phyloP scores from a whole-genome alignment of 1,140 invertebrate species.

The Drosophila lacertosa region DNA sequence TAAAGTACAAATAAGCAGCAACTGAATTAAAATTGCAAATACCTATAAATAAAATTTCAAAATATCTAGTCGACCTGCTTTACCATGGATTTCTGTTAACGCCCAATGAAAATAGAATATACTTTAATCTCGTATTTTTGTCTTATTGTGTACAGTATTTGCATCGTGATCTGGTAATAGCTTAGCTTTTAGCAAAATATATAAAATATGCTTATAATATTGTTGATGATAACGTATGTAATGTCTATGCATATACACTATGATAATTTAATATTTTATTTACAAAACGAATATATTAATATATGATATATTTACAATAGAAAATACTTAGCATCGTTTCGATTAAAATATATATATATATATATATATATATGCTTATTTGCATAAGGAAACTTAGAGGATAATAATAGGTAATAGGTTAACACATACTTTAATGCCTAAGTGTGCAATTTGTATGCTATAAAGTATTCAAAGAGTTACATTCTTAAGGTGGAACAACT shows the following conservation, averaged over 20 bases:
- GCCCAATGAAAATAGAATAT: not conserved
- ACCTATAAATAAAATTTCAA: not conserved
- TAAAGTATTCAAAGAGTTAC: not conserved
- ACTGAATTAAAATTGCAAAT: not conserved
- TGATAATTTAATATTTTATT: not conserved
- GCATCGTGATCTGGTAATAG: slow-evolving; percentile 35
- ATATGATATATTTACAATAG: slow-evolving; percentile 51
- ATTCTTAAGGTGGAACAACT: not conserved
- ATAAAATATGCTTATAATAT: slow-evolving; percentile 19
- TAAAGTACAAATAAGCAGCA: not conserved
- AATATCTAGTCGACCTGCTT: not conserved
- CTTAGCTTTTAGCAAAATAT: slow-evolving; percentile 64
- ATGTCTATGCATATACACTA: slow-evolving; percentile 16
- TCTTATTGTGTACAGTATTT: slow-evolving; percentile 53
- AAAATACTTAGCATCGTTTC: slow-evolving; percentile 59
- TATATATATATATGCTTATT: slow-evolving; percentile 11
- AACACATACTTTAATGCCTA: not conserved
- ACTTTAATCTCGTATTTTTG: slow-evolving; percentile 26
- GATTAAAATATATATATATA: slow-evolving; percentile 28
- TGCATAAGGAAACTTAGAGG: slow-evolving; percentile 67
- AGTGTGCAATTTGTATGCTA: not conserved
- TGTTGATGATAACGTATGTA: not conserved
- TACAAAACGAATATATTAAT: not conserved
- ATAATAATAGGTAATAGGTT: slow-evolving; percentile 18
- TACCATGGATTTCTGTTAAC: not conserved